Evolutionary conservation across 2,888 invertebrate genomes (phyloP).

Genomic region (Atherix ibis): DNA sequence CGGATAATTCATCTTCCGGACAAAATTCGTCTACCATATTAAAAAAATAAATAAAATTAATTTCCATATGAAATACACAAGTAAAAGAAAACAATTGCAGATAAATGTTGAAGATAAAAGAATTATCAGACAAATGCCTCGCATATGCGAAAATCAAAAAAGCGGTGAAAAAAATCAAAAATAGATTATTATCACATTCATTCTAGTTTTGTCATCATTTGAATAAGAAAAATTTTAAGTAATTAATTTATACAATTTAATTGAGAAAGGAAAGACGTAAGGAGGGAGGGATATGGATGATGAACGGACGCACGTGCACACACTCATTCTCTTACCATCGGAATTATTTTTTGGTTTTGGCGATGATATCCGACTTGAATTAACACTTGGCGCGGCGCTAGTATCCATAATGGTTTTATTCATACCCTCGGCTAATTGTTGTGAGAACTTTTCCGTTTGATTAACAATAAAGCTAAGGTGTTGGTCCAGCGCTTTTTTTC

Average conservation of each 20-base stretch:
- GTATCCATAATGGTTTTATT: conserved; percentile 37
- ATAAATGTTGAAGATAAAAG: not conserved
- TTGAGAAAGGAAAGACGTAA: too few relatives aligned
- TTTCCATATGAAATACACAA: not conserved
- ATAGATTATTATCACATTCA: conserved; percentile 27
- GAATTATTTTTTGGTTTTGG: conserved; percentile 31
- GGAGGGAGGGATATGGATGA: too few relatives aligned
- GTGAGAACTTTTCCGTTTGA: conserved; percentile 94
- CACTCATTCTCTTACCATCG: conserved; percentile 41
- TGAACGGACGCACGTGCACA: too few relatives aligned
- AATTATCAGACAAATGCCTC: conserved; percentile 32
- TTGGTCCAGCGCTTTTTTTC: conserved; percentile 87
- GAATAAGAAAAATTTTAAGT: not conserved
- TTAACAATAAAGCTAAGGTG: conserved; percentile 96
- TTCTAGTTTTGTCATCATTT: conserved; percentile 24
- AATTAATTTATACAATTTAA: not conserved
- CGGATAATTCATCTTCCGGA: conserved; percentile 56
- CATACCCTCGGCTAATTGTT: conserved; percentile 74
- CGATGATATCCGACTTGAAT: conserved; percentile 35
- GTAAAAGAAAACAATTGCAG: not conserved
- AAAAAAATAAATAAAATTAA: conserved; percentile 4
- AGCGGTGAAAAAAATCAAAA: conserved; percentile 19
- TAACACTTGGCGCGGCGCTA: conserved; percentile 30
- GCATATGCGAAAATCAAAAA: conserved; percentile 27
- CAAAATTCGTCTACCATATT: conserved; percentile 58